Evolutionary conservation across 1,140 invertebrate genomes (phyloP), one percentile per base, ranked within the genome.

Genomic region (Drosophila repleta): DNA sequence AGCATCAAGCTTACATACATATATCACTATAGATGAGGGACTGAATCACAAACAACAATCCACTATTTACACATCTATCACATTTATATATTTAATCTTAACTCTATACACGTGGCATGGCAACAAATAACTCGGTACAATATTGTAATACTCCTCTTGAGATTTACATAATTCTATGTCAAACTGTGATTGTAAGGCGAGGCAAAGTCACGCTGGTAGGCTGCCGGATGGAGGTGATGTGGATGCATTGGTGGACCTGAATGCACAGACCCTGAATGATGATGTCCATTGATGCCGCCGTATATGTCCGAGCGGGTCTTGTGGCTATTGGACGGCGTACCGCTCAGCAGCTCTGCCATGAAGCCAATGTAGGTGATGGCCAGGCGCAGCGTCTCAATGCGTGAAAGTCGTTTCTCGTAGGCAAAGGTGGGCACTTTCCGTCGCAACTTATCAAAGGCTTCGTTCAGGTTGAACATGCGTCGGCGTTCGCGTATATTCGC

Each of bases 281-380:
- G 90, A 58, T 90, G 89, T 20, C 90, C 90, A 24, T 91, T 88
- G 76, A 91, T 79, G 5, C 81, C 67, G 1, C 74, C 69, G 17
- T 91, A 92, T n/a, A 91, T 75, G 15, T 91, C 91, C 29, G 92
- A 91, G 21, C 93, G 92, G 5, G 83, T 73, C 13, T 92, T 92
- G 58, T 91, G 93, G 18, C 90, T 90, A 4, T 94, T 94, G 4
- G 79, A 74, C 2, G 93, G 93, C 4, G 94, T 94, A 2, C 94
- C 94, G 48, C 94, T 94, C 1, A 98, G 93, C 10, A 99, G 92
- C 90, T 99, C 98, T 51, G 96, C 95, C 95, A 99, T 98, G 91
- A 99, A 98, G 37, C 97, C 96, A 75, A 99, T 99, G 92, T 99
- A 99, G 7, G 98, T 99, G 76, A 99, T 99, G 7, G 99, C 98